Conservation (phyloP, 2,113 vertebrate genomes). For the Narcine bancroftii region DNA sequence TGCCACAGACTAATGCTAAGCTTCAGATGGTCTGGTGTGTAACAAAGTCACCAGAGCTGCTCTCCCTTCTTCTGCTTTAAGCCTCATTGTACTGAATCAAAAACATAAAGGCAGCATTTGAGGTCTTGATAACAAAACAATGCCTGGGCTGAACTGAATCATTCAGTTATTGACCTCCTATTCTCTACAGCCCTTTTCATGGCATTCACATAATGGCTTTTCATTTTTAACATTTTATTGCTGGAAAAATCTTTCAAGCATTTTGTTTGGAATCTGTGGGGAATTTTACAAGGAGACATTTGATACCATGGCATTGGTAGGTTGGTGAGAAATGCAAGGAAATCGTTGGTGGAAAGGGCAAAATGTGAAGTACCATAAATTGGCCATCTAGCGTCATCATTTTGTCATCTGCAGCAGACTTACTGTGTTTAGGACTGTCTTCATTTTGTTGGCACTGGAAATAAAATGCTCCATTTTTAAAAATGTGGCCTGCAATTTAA, state of each 20-base stretch:
- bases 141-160: not conserved
- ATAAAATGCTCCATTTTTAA: conserved; percentile 3
- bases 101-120: not conserved
- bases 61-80: not conserved
- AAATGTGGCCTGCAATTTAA: not conserved
- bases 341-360: not conserved
- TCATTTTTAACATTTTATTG: not conserved
- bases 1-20: not conserved
- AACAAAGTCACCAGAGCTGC: too few species aligned
- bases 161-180: not conserved
- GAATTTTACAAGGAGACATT: not conserved
- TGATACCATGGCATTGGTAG: not conserved
- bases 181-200: not conserved
- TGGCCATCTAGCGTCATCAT: not conserved
- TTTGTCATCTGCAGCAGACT: not conserved
- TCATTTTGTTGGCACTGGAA: not conserved
- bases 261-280: not conserved
- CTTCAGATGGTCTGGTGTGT: not conserved
- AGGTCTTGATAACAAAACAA: not conserved
- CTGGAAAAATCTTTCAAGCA: not conserved
- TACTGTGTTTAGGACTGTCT: not conserved
- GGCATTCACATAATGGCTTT: not conserved
- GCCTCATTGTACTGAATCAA: not conserved
- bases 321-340: not conserved
- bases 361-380: not conserved